Percentiles rank a stretch among this genome's conserved stretches.
Conservation (phyloP, 2,113 vertebrate species). For the Oncorhynchus gorbuscha region DNA sequence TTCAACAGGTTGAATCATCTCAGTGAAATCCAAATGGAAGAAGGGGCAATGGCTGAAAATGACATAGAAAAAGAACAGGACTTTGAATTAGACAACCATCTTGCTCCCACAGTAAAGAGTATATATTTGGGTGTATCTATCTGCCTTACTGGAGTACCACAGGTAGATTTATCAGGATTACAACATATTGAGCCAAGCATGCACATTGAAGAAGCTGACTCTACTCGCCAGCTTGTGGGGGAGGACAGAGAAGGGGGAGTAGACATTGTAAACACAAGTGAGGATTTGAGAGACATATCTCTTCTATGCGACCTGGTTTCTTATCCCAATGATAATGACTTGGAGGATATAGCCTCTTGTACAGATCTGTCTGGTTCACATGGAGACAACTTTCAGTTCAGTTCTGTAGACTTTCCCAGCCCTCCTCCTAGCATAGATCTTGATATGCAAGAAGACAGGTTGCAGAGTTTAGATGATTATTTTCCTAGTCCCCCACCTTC, state of each 20-base stretch:
- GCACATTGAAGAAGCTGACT: conserved; percentile 26
- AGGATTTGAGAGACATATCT: conserved; percentile 30
- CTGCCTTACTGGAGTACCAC: conserved; percentile 38
- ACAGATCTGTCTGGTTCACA: conserved; percentile 39
- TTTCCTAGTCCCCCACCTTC: conserved; percentile 71
- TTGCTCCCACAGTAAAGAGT: conserved; percentile 28
- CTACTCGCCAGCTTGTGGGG: conserved; percentile 2
- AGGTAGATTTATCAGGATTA: conserved; percentile 29
- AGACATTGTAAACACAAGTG: conserved; percentile 27
- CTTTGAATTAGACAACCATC: conserved; percentile 30
- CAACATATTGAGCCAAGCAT: conserved; percentile 43
- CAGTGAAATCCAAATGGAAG: conserved; percentile 29
- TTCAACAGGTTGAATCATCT: conserved; percentile 63
- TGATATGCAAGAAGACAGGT: conserved; percentile 68
- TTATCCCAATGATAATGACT: conserved; percentile 42
- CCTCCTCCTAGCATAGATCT: conserved; percentile 70
- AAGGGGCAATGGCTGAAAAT: conserved; percentile 14
- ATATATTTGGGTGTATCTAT: conserved; percentile 34
- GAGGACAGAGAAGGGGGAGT: conserved; percentile 25
- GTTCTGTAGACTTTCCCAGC: conserved; percentile 71
- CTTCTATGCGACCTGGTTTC: conserved; percentile 33
- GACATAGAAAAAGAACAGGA: conserved; percentile 12
- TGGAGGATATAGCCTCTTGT: conserved; percentile 17
- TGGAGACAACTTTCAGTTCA: conserved; percentile 59
- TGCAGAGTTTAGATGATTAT: conserved; percentile 70